A percentile compares a stretch with the other conserved stretches of the same genome.
Conservation (phyloP, 2,888 invertebrate species). For the Euplexia lucipara region DNA sequence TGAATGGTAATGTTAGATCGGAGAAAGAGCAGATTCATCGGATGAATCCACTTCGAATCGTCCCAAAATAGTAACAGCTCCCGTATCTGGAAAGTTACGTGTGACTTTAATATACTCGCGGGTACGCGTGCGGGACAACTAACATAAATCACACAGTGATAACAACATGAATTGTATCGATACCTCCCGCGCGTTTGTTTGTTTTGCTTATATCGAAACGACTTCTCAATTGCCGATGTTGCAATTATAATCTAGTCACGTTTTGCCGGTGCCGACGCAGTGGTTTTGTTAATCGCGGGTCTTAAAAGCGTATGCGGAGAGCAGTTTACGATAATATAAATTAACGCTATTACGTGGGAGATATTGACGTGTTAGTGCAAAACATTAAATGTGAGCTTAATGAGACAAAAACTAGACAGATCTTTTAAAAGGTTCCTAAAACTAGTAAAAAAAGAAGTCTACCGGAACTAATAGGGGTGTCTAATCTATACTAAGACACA, state of each 20-base stretch:
- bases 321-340: slow-evolving; percentile 3
- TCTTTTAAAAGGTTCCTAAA: slow-evolving; percentile 31
- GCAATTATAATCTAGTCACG: not conserved
- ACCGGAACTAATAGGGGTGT: slow-evolving; percentile 70
- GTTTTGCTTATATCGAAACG: slow-evolving; percentile 1
- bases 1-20: slow-evolving; percentile 72
- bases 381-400: slow-evolving; percentile 68
- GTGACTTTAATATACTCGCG: slow-evolving; percentile 72
- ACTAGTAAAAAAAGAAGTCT: slow-evolving; percentile 65
- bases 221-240: not conserved
- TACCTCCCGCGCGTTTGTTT: slow-evolving; percentile 57
- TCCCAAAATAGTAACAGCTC: slow-evolving; percentile 78
- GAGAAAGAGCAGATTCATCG: slow-evolving; percentile 78
- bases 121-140: slow-evolving; percentile 51
- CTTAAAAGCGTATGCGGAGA: not conserved
- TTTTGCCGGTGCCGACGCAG: not conserved
- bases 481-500: slow-evolving; percentile 78
- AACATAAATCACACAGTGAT: slow-evolving; percentile 52
- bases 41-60: slow-evolving; percentile 78
- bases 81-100: slow-evolving; percentile 86
- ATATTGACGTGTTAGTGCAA: slow-evolving; percentile 72
- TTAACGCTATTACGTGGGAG: slow-evolving; percentile 49
- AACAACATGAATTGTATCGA: slow-evolving; percentile 40
- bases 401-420: slow-evolving; percentile 62
- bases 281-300: not conserved